These are phyloP conservation scores for Brachynemurus nebulosus DNA, from an alignment of 2,888 invertebrate species.

Conservation along the genomic window DNA sequence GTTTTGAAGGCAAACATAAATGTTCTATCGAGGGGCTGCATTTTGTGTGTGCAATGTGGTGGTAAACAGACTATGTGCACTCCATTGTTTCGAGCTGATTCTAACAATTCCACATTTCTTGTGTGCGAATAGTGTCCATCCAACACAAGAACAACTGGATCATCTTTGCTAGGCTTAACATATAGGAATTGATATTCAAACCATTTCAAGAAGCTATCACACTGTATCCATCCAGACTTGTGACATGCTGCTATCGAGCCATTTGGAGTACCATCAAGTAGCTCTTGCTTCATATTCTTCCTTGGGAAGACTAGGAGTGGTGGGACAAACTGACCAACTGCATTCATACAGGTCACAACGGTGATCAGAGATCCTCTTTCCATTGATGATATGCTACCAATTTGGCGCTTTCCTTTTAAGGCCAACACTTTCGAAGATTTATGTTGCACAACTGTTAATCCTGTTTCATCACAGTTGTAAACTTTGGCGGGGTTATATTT, in stretches of 20 bases:
- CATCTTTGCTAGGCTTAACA: neutral
- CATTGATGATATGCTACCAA: conserved; percentile 18
- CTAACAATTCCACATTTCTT: neutral
- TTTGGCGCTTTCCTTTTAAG: conserved; percentile 21
- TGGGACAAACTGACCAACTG: conserved; percentile 23
- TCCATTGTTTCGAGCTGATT: neutral
- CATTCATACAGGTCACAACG: conserved; percentile 22
- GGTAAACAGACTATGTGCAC: conserved; percentile 23
- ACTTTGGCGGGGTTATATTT: neutral
- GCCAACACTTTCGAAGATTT: conserved; percentile 17
- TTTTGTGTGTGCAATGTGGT: conserved; percentile 22
- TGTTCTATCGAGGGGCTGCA: conserved; percentile 22
- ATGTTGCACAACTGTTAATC: conserved; percentile 19
- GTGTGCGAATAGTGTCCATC: neutral
- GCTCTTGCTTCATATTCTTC: conserved; percentile 22
- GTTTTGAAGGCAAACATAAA: conserved; percentile 20
- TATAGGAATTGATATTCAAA: conserved; percentile 22
- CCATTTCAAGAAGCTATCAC: conserved; percentile 23
- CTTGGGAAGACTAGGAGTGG: conserved; percentile 25
- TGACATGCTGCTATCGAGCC: conserved; percentile 21
- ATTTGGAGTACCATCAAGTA: conserved; percentile 23
- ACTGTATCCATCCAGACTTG: conserved; percentile 25
- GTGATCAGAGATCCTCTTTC: conserved; percentile 22
- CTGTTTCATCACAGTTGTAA: conserved; percentile 18
- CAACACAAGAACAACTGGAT: neutral